phyloP scores from a whole-genome alignment of 2,113 vertebrate genomes.

The Myiozetetes cayanensis region DNA sequence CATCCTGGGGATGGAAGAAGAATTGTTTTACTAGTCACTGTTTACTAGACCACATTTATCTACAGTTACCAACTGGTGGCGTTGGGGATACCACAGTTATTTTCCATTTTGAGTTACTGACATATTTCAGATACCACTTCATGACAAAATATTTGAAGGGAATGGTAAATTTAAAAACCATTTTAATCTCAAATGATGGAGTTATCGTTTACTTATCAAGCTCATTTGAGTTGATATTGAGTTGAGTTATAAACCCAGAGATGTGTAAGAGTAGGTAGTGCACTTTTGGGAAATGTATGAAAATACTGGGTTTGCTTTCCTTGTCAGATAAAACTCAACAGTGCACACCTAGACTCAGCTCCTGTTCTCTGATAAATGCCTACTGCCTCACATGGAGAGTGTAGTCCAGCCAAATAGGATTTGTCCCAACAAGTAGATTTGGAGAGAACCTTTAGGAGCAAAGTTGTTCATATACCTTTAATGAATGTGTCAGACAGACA shows the following conservation, averaged over 20 bases:
- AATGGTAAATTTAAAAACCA: neutral
- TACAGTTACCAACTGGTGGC: neutral
- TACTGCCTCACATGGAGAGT: neutral
- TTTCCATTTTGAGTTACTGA: slow-evolving; percentile 34
- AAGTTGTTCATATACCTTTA: neutral
- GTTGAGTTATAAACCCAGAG: neutral
- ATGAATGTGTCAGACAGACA: neutral
- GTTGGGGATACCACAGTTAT: neutral
- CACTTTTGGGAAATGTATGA: neutral
- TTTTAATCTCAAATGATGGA: neutral
- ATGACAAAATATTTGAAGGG: neutral
- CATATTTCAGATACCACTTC: slow-evolving; percentile 6
- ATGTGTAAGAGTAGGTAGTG: neutral
- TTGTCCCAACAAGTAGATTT: neutral
- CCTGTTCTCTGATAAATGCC: neutral
- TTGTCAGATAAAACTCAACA: neutral
- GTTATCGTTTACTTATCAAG: neutral
- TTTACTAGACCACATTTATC: neutral
- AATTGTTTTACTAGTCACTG: neutral
- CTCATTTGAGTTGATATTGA: neutral
- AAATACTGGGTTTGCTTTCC: neutral
- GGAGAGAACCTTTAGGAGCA: neutral
- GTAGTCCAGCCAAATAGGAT: neutral
- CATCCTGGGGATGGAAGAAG: neutral
- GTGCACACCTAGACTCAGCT: neutral